phyloP scores from a whole-genome alignment of 2,113 vertebrate species.

The Leucoraja erinaceus region DNA sequence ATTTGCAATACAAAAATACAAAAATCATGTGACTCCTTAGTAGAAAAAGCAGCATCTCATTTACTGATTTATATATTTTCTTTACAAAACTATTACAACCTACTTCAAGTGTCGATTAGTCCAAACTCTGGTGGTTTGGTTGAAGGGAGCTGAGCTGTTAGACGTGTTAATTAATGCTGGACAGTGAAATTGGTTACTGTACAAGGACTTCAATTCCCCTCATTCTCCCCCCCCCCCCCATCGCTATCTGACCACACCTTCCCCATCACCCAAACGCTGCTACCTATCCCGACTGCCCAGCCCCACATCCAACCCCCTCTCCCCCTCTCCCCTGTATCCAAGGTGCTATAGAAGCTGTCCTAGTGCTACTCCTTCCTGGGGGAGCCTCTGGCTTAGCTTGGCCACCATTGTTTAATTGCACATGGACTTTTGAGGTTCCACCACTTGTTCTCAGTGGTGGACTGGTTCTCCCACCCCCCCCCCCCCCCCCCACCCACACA shows the following conservation, averaged over 20 bases:
- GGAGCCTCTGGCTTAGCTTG: background rate
- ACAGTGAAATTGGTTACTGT: background rate
- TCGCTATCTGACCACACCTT: background rate
- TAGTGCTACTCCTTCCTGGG: background rate
- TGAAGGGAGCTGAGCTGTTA: background rate
- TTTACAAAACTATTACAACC: conserved; percentile 34
- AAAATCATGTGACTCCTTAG: conserved; percentile 34
- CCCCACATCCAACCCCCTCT: background rate
- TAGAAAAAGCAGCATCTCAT: conserved; percentile 36
- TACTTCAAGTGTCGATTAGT: conserved; percentile 24
- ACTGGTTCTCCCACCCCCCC: too few relatives aligned
- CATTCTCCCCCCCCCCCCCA: background rate
- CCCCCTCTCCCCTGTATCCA: too few relatives aligned
- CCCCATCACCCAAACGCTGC: background rate
- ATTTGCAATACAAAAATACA: conserved; percentile 36
- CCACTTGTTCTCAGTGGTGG: too few relatives aligned
- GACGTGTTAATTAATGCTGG: background rate
- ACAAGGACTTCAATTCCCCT: background rate
- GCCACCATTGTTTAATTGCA: too few relatives aligned
- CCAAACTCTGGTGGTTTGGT: conserved; percentile 15
- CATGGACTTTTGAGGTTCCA: too few relatives aligned
- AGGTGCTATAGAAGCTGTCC: background rate
- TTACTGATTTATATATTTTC: conserved; percentile 30
- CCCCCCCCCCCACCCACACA: too few relatives aligned
- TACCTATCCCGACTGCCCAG: background rate